phyloP scores from a whole-genome alignment of 2,888 invertebrate species.

The Lysandra bellargus region DNA sequence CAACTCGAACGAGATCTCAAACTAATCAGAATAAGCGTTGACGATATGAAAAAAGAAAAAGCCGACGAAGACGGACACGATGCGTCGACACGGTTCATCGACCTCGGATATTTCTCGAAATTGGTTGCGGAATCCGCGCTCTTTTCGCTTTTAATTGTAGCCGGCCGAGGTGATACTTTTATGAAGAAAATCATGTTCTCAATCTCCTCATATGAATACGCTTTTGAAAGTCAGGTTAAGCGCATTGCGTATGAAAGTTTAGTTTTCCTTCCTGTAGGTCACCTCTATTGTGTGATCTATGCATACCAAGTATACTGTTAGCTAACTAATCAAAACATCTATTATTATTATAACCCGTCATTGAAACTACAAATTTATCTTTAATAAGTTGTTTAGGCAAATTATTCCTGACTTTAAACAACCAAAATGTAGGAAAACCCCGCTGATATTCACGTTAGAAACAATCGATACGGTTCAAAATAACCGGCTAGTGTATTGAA shows the following conservation, averaged over 20 bases:
- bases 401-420: too few species aligned
- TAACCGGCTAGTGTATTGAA: background rate
- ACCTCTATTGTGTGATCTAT: background rate
- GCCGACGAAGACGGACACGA: slow-evolving; percentile 64
- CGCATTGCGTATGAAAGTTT: background rate
- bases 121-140: slow-evolving; percentile 73
- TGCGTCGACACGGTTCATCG: slow-evolving; percentile 74
- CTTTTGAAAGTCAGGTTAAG: background rate
- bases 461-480: slow-evolving; percentile 12
- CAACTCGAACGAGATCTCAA: slow-evolving; percentile 1
- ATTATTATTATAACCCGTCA: too few species aligned
- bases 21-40: slow-evolving; percentile 28
- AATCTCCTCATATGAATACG: slow-evolving; percentile 35
- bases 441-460: background rate
- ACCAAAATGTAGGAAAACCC: background rate
- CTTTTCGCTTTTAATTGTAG: slow-evolving; percentile 79
- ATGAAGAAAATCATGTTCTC: slow-evolving; percentile 54
- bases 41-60: slow-evolving; percentile 60
- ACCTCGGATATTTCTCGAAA: slow-evolving; percentile 80
- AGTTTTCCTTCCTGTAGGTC: background rate
- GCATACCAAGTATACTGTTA: background rate
- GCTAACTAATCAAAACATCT: too few species aligned
- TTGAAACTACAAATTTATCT: too few species aligned
- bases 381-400: too few species aligned
- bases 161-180: slow-evolving; percentile 76